Conservation (phyloP, 2,797 vertebrate genomes). For the Protosalanx chinensis region DNA sequence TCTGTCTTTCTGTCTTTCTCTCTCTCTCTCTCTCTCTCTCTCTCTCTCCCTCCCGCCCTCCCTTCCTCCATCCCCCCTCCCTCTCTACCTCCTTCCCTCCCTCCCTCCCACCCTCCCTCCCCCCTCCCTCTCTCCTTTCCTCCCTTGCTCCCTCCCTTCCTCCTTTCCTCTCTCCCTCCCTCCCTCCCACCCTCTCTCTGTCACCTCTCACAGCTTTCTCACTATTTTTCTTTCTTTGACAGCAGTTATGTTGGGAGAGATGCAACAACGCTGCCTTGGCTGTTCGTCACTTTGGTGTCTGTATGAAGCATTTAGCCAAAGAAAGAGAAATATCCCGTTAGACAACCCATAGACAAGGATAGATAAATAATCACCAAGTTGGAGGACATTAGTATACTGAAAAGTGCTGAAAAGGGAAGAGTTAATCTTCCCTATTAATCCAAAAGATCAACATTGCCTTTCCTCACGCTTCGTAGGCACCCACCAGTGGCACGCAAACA, state of each 20-base stretch:
- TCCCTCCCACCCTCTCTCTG: slow-evolving; percentile 13
- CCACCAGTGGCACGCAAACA: background rate
- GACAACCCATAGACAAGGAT: slow-evolving; percentile 28
- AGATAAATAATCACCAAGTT: background rate
- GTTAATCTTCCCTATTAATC: background rate
- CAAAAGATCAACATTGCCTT: background rate
- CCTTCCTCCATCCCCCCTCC: background rate
- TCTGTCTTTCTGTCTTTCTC: too few relatives aligned
- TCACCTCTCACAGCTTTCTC: background rate
- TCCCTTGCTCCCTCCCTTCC: too few relatives aligned
- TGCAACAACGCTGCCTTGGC: too few relatives aligned
- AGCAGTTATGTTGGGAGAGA: too few relatives aligned
- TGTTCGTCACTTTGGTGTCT: too few relatives aligned
- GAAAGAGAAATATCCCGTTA: slow-evolving; percentile 30
- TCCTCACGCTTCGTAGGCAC: background rate
- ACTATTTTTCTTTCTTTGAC: background rate
- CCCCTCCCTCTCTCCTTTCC: too few relatives aligned
- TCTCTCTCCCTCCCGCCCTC: background rate
- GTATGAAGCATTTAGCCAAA: slow-evolving; percentile 30
- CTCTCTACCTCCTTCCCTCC: too few relatives aligned
- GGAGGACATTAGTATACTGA: too few relatives aligned
- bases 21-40: background rate
- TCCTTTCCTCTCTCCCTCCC: background rate
- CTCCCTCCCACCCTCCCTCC: too few relatives aligned
- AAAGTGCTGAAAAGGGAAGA: too few relatives aligned